Percentiles rank a stretch among this genome's conserved stretches.
These are phyloP conservation scores for Drosophila gunungcola DNA, from an alignment of 1,140 invertebrate species.

Conservation along the genomic window DNA sequence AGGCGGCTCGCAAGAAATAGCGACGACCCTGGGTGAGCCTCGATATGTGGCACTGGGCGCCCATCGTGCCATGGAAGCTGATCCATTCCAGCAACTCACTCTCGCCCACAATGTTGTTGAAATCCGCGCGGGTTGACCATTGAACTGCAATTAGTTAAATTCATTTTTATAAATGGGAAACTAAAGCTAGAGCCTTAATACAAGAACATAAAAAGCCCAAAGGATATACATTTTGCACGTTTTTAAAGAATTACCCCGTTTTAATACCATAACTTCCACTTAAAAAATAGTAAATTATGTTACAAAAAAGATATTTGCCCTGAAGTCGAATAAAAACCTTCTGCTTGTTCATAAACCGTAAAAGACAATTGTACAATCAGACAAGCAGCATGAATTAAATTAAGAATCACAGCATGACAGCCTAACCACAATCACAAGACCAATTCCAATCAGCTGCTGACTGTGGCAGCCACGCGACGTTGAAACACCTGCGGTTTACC, in stretches of 20 bases:
- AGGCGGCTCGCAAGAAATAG: slow-evolving; percentile 94
- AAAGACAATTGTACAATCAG: slow-evolving; percentile 51
- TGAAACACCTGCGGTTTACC: slow-evolving; percentile 85
- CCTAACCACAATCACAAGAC: slow-evolving; percentile 18
- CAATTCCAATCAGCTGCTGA: not conserved
- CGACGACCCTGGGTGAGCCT: slow-evolving; percentile 92
- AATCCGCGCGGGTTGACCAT: slow-evolving; percentile 94
- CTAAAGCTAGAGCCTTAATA: too few relatives aligned
- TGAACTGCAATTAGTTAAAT: slow-evolving; percentile 86
- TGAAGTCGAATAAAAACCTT: too few relatives aligned
- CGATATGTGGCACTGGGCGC: slow-evolving; percentile 88
- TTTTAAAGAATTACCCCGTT: not conserved
- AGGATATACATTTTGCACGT: too few relatives aligned
- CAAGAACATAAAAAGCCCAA: too few relatives aligned
- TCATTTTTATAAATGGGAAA: not conserved
- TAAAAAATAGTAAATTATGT: not conserved
- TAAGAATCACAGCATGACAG: slow-evolving; percentile 25
- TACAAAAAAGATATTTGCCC: too few relatives aligned
- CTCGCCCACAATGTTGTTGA: slow-evolving; percentile 91
- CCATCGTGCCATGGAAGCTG: slow-evolving; percentile 86
- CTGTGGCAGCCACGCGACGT: slow-evolving; percentile 3
- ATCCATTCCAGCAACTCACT: slow-evolving; percentile 90
- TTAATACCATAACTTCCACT: too few relatives aligned
- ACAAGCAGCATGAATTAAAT: slow-evolving; percentile 16
- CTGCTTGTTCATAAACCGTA: not conserved